Percentiles rank a stretch among this genome's conserved stretches.
Evolutionary conservation across 2,888 invertebrate species (phyloP).

Genomic region (Epirrita christyi): DNA sequence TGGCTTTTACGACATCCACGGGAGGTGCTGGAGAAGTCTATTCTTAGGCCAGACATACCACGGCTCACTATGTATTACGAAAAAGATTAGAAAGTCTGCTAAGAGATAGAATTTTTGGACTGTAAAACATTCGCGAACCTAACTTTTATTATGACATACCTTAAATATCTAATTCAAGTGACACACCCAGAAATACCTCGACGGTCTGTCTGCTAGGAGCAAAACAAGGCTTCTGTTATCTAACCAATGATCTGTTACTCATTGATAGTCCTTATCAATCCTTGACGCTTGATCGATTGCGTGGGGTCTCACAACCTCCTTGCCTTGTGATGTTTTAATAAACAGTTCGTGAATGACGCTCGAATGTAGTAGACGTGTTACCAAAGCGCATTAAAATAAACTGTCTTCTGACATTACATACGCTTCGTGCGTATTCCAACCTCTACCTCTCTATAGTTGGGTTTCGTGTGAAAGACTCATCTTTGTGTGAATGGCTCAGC

Average conservation of each 20-base stretch:
- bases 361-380: conserved; percentile 18
- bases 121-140: too few relatives aligned
- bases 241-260: conserved; percentile 31
- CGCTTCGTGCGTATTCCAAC: too few relatives aligned
- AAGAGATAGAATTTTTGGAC: too few relatives aligned
- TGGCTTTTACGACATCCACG: too few relatives aligned
- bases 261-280: conserved; percentile 28
- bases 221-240: conserved; percentile 28
- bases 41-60: too few relatives aligned
- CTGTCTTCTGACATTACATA: too few relatives aligned
- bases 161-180: not conserved
- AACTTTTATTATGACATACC: too few relatives aligned
- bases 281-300: conserved; percentile 28
- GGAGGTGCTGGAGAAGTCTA: too few relatives aligned
- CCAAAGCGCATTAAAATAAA: not conserved
- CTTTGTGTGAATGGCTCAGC: not conserved
- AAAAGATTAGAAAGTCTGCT: too few relatives aligned
- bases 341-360: conserved; percentile 28
- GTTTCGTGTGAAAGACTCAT: too few relatives aligned
- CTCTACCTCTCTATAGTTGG: too few relatives aligned
- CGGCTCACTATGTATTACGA: too few relatives aligned
- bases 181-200: conserved; percentile 17
- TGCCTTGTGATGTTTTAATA: conserved; percentile 21
- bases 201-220: conserved; percentile 13
- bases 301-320: conserved; percentile 32